Evolutionary conservation across 2,888 invertebrate genomes (phyloP), one percentile per base, ranked within the genome.

Genomic region (Platycheirus albimanus): DNA sequence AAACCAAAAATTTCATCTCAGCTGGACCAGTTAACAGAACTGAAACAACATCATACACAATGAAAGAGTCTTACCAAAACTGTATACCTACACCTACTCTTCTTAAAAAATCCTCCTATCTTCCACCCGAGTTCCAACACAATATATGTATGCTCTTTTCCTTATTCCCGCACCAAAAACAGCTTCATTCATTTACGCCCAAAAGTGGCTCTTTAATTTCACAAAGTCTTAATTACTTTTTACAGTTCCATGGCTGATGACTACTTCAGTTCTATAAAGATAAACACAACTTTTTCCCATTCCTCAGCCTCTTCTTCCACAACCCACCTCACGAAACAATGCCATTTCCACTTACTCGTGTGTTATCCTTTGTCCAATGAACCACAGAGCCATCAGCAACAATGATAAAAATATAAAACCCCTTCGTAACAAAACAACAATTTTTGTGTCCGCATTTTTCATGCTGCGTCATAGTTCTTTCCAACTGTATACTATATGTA

Each of bases 181-280:
- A 61, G 36, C 38, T 66, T 24, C 41, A 19, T 45, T 51, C 24
- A 20, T 36, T 54, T 51, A 15, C 24, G 17, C 54, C 58, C 8
- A 54, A 61, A 63, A 54, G 41, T 28, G 56, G 56, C 54, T 52
- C 43, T 75, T 63, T 56, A 56, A 69, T 79, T 79, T 66, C 4
- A 13, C 47, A 58, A 67, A 69, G 64, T 70, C 70, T 56, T 70
- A 80, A 79, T 80, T 75, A 75, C 75, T 70, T 75, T 69, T 45
- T 45, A 70, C 51, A 66, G 30, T 43, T 64, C 51, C 49, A 20
- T 45, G 41, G 47, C 20, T 70, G 75, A 49, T 70, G 63, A 58
- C 66, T 33, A 58, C 19, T 24, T 19, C 33, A 56, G 30, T 36
- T 64, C 17, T 3, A 28, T 36, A 30, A 41, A 47, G 38, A 54